Evolutionary conservation across 92 coral and sea anemone genomes (phyloP).

Genomic region (Epizoanthus ramosus): DNA sequence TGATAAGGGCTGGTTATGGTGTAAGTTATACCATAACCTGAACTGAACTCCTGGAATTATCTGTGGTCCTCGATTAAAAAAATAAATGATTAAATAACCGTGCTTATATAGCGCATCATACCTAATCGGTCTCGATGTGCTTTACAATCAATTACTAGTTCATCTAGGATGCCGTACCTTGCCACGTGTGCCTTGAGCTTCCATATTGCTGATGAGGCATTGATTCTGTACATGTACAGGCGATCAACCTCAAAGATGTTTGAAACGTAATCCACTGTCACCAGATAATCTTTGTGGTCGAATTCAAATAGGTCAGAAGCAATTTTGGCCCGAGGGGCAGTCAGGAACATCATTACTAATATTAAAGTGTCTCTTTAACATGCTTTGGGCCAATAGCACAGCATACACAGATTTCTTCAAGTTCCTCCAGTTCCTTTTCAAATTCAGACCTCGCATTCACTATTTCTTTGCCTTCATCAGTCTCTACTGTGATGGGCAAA

Average conservation of each 20-base stretch:
- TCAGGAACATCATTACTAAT: no score
- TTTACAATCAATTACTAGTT: neutral
- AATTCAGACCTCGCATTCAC: neutral
- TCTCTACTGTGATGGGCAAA: no score
- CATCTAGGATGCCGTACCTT: neutral
- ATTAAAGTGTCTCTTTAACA: no score
- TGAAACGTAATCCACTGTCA: constrained; percentile 25
- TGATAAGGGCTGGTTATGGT: constrained; percentile 11
- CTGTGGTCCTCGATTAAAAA: no score
- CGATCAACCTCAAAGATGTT: neutral
- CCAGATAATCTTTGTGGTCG: constrained; percentile 7
- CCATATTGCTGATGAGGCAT: neutral
- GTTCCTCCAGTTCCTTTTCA: constrained; percentile 3
- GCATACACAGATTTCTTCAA: neutral
- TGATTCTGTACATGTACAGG: neutral
- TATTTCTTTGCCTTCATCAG: constrained; percentile 4
- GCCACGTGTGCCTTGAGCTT: constrained; percentile 15
- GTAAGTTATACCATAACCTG: neutral
- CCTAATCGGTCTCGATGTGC: no score
- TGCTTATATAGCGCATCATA: no score
- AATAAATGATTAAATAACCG: no score
- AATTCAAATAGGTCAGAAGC: constrained; percentile 11
- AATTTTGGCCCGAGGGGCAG: no score
- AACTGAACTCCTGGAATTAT: no score
- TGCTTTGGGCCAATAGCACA: no score